Percentiles rank a stretch among this genome's conserved stretches.
Evolutionary conservation across 2,797 vertebrate species (phyloP).

Genomic region (Sebastes minor): DNA sequence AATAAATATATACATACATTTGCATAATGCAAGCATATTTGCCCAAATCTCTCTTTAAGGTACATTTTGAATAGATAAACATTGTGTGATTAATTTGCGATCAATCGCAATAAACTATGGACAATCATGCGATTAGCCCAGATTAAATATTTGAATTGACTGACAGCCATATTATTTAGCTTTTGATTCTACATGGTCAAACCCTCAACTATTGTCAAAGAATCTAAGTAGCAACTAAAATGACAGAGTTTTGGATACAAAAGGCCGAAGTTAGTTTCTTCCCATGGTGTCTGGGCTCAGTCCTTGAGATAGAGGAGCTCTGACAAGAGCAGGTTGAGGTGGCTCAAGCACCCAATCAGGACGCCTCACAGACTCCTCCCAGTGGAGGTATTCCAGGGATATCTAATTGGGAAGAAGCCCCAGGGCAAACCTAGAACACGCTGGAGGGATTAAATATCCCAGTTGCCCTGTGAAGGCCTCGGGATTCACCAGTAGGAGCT

Average conservation of each 20-base stretch:
- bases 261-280: neutral
- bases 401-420: slow-evolving; percentile 38
- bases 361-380: slow-evolving; percentile 21
- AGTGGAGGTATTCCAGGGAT: slow-evolving; percentile 50
- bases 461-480: slow-evolving; percentile 1
- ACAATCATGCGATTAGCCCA: too few species aligned
- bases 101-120: too few species aligned
- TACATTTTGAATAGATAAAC: too few species aligned
- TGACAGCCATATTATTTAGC: neutral
- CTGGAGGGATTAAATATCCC: slow-evolving; percentile 50
- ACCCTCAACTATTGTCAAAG: neutral
- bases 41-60: too few species aligned
- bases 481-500: slow-evolving; percentile 19
- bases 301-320: slow-evolving; percentile 10
- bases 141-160: too few species aligned
- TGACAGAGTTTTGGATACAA: neutral
- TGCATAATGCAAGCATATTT: too few species aligned
- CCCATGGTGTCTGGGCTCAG: neutral
- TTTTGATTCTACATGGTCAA: neutral
- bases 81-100: too few species aligned
- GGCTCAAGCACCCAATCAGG: slow-evolving; percentile 38
- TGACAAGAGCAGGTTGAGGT: slow-evolving; percentile 26
- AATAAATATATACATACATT: too few species aligned
- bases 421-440: slow-evolving; percentile 28
- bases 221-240: neutral